Conservation (phyloP, 2,113 vertebrate genomes). For the Callopanchax toddi region DNA sequence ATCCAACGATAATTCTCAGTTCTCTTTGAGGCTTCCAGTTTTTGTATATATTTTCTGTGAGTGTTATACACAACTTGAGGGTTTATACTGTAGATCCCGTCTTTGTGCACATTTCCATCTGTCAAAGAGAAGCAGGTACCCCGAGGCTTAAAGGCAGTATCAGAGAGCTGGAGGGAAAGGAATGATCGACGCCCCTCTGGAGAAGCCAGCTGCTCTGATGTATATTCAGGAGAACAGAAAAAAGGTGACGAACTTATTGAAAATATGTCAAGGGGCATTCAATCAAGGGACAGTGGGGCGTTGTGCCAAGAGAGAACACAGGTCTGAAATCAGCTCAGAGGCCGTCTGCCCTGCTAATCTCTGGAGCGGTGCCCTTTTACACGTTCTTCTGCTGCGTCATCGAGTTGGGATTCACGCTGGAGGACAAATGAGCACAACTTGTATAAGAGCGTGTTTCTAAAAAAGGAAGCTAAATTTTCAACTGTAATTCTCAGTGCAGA, state of each 20-base stretch:
- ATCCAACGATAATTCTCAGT: no score
- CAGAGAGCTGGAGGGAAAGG: slow-evolving; percentile 35
- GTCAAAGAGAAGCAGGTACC: slow-evolving; percentile 36
- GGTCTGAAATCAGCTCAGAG: slow-evolving; percentile 56
- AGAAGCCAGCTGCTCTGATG: slow-evolving; percentile 65
- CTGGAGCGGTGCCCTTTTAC: slow-evolving; percentile 60
- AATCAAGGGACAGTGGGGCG: slow-evolving; percentile 59
- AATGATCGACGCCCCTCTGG: slow-evolving; percentile 44
- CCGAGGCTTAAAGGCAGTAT: slow-evolving; percentile 43
- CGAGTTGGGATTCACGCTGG: slow-evolving; percentile 27
- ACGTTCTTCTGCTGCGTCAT: slow-evolving; percentile 68
- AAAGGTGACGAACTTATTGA: slow-evolving; percentile 80
- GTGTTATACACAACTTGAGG: slow-evolving; percentile 26
- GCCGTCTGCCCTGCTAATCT: slow-evolving; percentile 44
- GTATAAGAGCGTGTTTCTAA: background rate
- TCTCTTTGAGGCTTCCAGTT: no score
- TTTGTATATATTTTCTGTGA: background rate
- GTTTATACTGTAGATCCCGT: slow-evolving; percentile 44
- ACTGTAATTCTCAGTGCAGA: no score
- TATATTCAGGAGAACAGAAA: slow-evolving; percentile 75
- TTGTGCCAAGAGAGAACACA: slow-evolving; percentile 50
- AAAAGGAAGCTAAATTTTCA: slow-evolving; percentile 6
- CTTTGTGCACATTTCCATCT: slow-evolving; percentile 41
- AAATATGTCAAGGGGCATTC: slow-evolving; percentile 76
- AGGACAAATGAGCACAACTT: slow-evolving; percentile 33